Percentiles rank a stretch among this genome's conserved stretches.
Evolutionary conservation across 2,797 vertebrate species (phyloP).

Genomic region (Pampus argenteus): DNA sequence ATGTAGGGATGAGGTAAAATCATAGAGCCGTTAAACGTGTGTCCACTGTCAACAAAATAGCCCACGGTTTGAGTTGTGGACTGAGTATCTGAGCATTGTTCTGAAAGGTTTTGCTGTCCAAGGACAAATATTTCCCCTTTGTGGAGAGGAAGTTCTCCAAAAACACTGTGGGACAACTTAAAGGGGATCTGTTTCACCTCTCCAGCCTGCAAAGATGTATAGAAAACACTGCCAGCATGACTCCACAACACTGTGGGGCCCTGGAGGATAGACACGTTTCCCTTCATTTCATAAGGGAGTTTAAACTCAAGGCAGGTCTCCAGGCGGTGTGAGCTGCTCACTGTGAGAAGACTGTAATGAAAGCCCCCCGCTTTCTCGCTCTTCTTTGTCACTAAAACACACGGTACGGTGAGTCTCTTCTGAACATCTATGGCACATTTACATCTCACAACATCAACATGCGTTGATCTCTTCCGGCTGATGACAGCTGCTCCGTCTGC

Average conservation of each 20-base stretch:
- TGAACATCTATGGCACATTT: slow-evolving; percentile 78
- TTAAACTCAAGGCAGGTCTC: slow-evolving; percentile 84
- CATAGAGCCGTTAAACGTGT: slow-evolving; percentile 69
- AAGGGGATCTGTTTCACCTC: slow-evolving; percentile 82
- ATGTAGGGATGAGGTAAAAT: slow-evolving; percentile 90
- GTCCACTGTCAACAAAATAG: slow-evolving; percentile 82
- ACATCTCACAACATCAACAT: slow-evolving; percentile 82
- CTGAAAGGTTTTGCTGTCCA: slow-evolving; percentile 72
- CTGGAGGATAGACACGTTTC: slow-evolving; percentile 80
- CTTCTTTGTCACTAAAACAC: slow-evolving; percentile 82
- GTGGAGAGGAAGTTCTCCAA: slow-evolving; percentile 82
- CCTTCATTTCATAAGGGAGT: slow-evolving; percentile 84
- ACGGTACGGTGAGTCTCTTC: slow-evolving; percentile 83
- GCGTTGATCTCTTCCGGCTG: slow-evolving; percentile 49
- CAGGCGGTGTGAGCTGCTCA: slow-evolving; percentile 81
- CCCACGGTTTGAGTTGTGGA: slow-evolving; percentile 76
- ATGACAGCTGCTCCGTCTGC: slow-evolving; percentile 76
- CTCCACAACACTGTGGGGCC: slow-evolving; percentile 92
- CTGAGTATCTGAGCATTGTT: slow-evolving; percentile 32
- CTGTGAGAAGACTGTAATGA: slow-evolving; percentile 84
- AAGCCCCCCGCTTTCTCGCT: slow-evolving; percentile 62
- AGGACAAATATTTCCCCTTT: slow-evolving; percentile 83
- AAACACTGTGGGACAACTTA: slow-evolving; percentile 81
- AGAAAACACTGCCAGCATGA: slow-evolving; percentile 80
- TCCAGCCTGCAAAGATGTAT: slow-evolving; percentile 75